phyloP scores from a whole-genome alignment of 2,113 vertebrate genomes.

The Chrysemys picta region DNA sequence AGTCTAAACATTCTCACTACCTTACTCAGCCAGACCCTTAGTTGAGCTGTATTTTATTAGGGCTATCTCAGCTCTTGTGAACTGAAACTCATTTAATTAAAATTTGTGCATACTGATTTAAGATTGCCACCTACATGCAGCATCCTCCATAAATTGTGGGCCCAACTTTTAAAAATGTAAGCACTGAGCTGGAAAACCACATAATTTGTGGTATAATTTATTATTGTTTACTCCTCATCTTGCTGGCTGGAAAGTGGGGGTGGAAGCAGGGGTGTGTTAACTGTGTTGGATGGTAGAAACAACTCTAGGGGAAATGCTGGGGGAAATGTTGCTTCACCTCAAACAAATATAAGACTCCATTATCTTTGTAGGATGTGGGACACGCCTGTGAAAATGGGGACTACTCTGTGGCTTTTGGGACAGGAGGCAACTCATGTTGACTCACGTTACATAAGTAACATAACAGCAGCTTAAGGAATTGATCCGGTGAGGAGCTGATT shows the following conservation, averaged over 20 bases:
- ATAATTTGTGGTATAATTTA: background rate
- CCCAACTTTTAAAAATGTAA: background rate
- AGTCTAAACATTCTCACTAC: background rate
- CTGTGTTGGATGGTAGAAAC: background rate
- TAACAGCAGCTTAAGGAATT: background rate
- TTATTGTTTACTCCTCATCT: background rate
- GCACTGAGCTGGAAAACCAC: background rate
- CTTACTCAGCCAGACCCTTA: accelerated
- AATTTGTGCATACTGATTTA: background rate
- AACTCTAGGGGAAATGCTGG: background rate
- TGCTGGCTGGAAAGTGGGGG: background rate
- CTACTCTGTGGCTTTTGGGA: background rate
- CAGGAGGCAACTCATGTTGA: background rate
- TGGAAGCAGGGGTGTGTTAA: background rate
- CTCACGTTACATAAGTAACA: background rate
- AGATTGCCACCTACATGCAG: background rate
- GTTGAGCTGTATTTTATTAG: background rate
- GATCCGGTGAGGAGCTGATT: background rate
- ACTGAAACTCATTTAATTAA: background rate
- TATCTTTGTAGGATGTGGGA: background rate
- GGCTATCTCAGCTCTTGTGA: background rate
- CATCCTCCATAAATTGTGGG: background rate
- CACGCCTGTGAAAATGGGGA: background rate
- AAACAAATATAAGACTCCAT: background rate
- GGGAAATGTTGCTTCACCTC: background rate